Conservation (phyloP, 2,113 vertebrate genomes). For the Chaetops frenatus region DNA sequence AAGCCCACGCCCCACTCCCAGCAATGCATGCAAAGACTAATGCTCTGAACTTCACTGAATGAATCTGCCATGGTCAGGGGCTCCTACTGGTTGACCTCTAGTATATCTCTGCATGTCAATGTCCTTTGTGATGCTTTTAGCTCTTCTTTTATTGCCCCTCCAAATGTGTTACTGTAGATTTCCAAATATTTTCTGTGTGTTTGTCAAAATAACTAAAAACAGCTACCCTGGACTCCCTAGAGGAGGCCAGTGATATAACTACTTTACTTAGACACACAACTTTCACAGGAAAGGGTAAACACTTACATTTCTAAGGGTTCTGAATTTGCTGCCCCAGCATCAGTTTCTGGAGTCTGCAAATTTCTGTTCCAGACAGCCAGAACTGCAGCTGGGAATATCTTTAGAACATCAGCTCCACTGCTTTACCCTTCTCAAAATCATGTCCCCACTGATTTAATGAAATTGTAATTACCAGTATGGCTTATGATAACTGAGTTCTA, state of each 20-base stretch:
- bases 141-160: not conserved
- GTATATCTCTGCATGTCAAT: not conserved
- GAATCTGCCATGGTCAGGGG: not conserved
- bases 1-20: not conserved
- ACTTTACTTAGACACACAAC: not conserved
- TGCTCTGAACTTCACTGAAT: not conserved
- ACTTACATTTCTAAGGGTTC: not conserved
- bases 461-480: not conserved
- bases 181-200: not conserved
- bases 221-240: not conserved
- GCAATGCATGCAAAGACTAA: rapidly evolving
- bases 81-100: not conserved
- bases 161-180: not conserved
- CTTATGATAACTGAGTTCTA: not conserved
- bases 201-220: not conserved
- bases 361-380: not conserved
- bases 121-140: not conserved
- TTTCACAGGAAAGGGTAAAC: not conserved
- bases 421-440: not conserved
- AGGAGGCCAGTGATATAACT: not conserved
- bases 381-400: not conserved
- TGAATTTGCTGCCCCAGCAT: not conserved
- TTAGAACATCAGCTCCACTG: not conserved
- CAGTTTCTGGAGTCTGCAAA: not conserved
- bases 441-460: not conserved